Evolutionary conservation across 1,140 invertebrate species (phyloP), one percentile per base, ranked within the genome.

Genomic region (Drosophila micromelanica): DNA sequence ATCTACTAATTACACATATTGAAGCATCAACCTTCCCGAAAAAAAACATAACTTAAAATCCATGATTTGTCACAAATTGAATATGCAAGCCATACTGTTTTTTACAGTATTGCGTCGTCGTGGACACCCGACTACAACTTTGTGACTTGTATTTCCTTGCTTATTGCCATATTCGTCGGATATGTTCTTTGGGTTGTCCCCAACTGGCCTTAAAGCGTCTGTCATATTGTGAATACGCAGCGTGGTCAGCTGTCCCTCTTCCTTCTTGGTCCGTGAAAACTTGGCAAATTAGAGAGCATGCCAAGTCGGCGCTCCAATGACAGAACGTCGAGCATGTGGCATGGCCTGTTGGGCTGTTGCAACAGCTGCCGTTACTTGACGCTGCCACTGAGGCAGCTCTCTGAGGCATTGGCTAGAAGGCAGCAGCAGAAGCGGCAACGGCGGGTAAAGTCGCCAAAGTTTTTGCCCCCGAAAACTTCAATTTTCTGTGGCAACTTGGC

Each of bases 311-410:
- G 60, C 51, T 42, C 13, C 32, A 52, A 32, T 48, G 12, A 71
- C 43, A 65, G 43, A 15, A 15, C n/a, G 30, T 45, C 32, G 57
- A 43, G 48, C 9, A 23, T 59, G 45, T 13, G 64, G 45, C 38
- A 27, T 40, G 54, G 9, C 37, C 45, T 27, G 32, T 35, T 49
- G 46, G 23, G 37, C 11, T 56, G 68, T 32, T 80, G 73, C 78
- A 81, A 70, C 62, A 78, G 77, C 80, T 74, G 80, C 64, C 62
- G 79, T 73, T 68, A 68, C 70, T 73, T 68, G 70, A 68, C 63
- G 68, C 64, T 59, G 45, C 48, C 48, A 35, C n/a, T 12, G 11
- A 49, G 32, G 13, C 62, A 27, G 45, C 49, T 30, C 69, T 57
- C 42, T 49, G 9, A 40, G 37, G 12, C 56, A 73, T 43, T 68